These are phyloP conservation scores for Platichthys stellatus DNA, from an alignment of 2,113 vertebrate species.

Conservation along the genomic window DNA sequence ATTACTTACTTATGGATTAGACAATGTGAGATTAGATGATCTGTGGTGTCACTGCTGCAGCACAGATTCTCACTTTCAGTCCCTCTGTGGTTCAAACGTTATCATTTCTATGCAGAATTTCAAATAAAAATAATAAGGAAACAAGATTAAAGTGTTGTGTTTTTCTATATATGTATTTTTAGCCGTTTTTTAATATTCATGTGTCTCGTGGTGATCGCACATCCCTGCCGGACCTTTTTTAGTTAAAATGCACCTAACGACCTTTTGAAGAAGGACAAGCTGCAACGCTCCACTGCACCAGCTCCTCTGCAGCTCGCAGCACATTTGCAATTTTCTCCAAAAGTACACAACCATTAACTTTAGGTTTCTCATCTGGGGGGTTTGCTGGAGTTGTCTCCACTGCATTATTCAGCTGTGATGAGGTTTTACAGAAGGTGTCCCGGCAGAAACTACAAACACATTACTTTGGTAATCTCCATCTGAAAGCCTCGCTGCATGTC, in stretches of 20 bases:
- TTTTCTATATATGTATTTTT: neutral
- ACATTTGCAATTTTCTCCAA: constrained; percentile 5
- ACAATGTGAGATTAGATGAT: too few relatives aligned
- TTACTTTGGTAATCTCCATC: neutral
- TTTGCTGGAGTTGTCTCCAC: neutral
- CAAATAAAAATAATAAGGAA: neutral
- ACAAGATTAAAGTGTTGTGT: neutral
- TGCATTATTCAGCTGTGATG: neutral
- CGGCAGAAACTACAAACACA: neutral
- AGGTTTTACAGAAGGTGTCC: neutral
- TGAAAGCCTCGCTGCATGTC: neutral
- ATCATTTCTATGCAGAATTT: neutral
- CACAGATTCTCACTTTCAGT: too few relatives aligned
- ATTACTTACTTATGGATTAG: too few relatives aligned
- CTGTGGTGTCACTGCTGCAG: too few relatives aligned
- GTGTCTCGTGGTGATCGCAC: constrained; percentile 6
- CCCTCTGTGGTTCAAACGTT: too few relatives aligned
- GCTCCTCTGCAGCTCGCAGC: constrained; percentile 6
- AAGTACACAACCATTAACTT: neutral
- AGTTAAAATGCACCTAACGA: constrained; percentile 35
- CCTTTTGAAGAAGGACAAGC: constrained; percentile 22
- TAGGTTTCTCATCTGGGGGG: neutral
- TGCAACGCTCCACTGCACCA: constrained; percentile 30
- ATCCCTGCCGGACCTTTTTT: constrained; percentile 32
- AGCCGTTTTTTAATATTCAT: neutral